phyloP scores from a whole-genome alignment of 2,113 vertebrate species.

The Psettodes erumei region DNA sequence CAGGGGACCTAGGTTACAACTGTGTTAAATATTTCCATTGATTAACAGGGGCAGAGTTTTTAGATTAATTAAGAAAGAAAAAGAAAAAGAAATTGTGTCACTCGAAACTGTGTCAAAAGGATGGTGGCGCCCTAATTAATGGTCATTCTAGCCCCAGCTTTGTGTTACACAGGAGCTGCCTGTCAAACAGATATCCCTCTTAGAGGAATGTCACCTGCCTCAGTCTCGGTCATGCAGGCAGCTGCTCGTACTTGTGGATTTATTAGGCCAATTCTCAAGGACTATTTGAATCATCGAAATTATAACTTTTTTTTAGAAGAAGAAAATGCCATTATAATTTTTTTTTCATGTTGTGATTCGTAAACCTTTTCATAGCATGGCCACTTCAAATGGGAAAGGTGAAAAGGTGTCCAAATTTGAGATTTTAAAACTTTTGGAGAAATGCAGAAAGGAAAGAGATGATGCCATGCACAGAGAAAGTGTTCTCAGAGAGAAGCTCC shows the following conservation, averaged over 20 bases:
- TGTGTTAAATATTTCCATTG: conserved; percentile 40
- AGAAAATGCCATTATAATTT: conserved; percentile 20
- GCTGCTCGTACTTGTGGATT: conserved; percentile 43
- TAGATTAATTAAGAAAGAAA: conserved; percentile 78
- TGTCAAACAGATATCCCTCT: conserved; percentile 69
- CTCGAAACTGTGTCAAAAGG: conserved; percentile 81
- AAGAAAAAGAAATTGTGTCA: conserved; percentile 74
- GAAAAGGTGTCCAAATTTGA: conserved; percentile 82
- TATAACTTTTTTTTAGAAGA: neutral
- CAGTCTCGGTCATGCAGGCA: conserved; percentile 44
- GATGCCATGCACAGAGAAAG: conserved; percentile 82
- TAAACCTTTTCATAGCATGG: conserved; percentile 63
- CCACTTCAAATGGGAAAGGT: conserved; percentile 67
- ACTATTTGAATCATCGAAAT: conserved; percentile 8
- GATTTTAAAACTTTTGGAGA: conserved; percentile 82
- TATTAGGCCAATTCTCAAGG: conserved; percentile 27
- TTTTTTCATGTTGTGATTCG: conserved; percentile 17
- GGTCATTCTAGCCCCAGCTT: conserved; percentile 87
- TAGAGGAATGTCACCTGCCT: conserved; percentile 66
- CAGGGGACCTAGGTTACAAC: neutral
- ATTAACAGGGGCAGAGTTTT: conserved; percentile 38
- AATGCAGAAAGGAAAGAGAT: conserved; percentile 84
- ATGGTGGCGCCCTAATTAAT: conserved; percentile 83
- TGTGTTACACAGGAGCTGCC: conserved; percentile 79
- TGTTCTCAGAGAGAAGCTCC: conserved; percentile 79